Evolutionary conservation across 2,888 invertebrate genomes (phyloP).

Genomic region (Hydroisotoma schaefferi): DNA sequence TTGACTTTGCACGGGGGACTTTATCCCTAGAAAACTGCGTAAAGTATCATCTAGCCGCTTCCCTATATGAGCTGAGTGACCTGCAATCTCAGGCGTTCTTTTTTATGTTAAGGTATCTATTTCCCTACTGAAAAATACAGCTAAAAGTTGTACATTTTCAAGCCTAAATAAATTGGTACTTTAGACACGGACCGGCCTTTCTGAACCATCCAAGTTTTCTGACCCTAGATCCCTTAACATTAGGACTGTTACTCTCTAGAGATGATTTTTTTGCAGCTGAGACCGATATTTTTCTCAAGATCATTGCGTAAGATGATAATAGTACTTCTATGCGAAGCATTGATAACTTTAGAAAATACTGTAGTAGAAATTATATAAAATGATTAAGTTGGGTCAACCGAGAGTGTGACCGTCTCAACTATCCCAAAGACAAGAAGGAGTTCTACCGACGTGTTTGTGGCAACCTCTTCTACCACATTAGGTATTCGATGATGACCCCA

Average conservation of each 20-base stretch:
- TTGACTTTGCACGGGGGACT: slow-evolving; percentile 14
- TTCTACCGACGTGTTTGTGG: slow-evolving; percentile 28
- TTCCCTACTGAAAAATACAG: not conserved
- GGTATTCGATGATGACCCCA: slow-evolving; percentile 29
- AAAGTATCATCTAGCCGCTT: slow-evolving; percentile 14
- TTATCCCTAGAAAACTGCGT: slow-evolving; percentile 27
- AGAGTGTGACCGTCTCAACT: slow-evolving; percentile 22
- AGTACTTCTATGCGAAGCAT: not conserved
- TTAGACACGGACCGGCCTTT: slow-evolving; percentile 24
- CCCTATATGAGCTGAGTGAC: slow-evolving; percentile 22
- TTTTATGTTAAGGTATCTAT: slow-evolving; percentile 15
- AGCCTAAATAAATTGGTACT: not conserved
- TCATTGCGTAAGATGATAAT: slow-evolving; percentile 21
- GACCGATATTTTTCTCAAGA: slow-evolving; percentile 19
- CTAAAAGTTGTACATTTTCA: not conserved
- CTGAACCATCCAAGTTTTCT: slow-evolving; percentile 27
- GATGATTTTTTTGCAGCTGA: slow-evolving; percentile 29
- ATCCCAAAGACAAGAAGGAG: slow-evolving; percentile 29
- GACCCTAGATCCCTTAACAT: slow-evolving; percentile 24
- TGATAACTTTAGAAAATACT: not conserved
- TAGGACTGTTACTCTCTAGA: slow-evolving; percentile 19
- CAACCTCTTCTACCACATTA: slow-evolving; percentile 24
- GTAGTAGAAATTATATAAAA: not conserved
- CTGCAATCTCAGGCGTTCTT: slow-evolving; percentile 16
- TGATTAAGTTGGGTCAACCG: slow-evolving; percentile 18